Base-by-base conservation (phyloP, 2,113 vertebrate genomes). In the Lamprotornis superbus region DNA sequence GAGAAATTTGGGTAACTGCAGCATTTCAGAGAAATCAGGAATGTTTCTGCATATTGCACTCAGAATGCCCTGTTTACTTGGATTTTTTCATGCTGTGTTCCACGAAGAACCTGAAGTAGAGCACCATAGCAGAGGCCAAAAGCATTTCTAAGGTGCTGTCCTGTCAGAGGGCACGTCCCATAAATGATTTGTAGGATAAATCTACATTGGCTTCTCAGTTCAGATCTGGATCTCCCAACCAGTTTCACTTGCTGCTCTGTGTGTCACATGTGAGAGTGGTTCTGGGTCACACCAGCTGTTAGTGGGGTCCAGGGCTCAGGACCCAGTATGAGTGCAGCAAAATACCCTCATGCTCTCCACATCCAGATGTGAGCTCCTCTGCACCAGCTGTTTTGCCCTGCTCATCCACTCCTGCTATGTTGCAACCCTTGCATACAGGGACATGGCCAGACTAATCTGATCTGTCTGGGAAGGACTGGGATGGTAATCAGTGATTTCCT, bases 311-410 rank as follows among this genome's bases (percentile, higher is more conserved):
- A 37, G 31, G 3, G 24, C 53, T 25, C 25, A 56, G 61, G 40
- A 64, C 7, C 0, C 0, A 67, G 42, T 1, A 46, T 3, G 6
- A 19, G 1, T 1, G 31, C 46, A 65, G 50, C 31, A 77, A 82
- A 82, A 19, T 11, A 39, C 28, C 42, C 39, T 44, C 21, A 28
- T 5, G 0, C 37, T 37, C 46, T 60, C 47, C 28, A 40, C 18
- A 49, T 31, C 53, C 53, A 50, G 23, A 37, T 18, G 13, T 46
- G 73, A 55, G 17, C 28, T 61, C 42, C 61, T 24, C 59, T 53
- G 24, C n/a, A 39, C 4, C 55, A 65, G 27, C 24, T 31, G 50
- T 8, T 65, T 5, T 57, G 42, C 21, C n/a, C 35, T 46, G 47
- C 56, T 75, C 33, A 39, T 42, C 31, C 37, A 30, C 7, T 59